These are phyloP conservation scores for Lypha dubia DNA, from an alignment of 2,888 invertebrate species.

Conservation along the genomic window DNA sequence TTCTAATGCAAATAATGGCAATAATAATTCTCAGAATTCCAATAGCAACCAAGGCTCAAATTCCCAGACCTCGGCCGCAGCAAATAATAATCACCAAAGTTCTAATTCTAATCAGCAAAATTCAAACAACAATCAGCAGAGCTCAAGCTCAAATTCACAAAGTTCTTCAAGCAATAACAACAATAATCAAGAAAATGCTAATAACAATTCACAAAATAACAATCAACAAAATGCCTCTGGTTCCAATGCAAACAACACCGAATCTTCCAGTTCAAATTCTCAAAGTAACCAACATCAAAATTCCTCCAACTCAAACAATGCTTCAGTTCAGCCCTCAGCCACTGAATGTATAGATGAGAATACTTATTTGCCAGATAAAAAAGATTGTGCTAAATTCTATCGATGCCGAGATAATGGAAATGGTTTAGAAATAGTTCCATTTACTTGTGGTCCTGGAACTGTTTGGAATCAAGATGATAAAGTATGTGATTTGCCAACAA, in stretches of 20 bases:
- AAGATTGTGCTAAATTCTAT: slow-evolving; percentile 86
- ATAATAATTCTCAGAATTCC: neutral
- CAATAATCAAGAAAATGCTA: neutral
- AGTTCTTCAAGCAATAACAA: neutral
- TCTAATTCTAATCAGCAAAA: slow-evolving; percentile 31
- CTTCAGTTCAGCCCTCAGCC: slow-evolving; percentile 65
- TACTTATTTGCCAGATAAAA: slow-evolving; percentile 82
- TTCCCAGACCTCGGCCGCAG: slow-evolving; percentile 52
- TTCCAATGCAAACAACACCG: slow-evolving; percentile 43
- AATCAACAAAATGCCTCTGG: neutral
- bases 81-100: slow-evolving; percentile 64
- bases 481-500: slow-evolving; percentile 84
- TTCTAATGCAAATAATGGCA: neutral
- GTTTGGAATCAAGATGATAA: slow-evolving; percentile 85
- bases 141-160: neutral
- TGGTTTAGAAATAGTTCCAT: slow-evolving; percentile 84
- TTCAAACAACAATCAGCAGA: slow-evolving; percentile 63
- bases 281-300: slow-evolving; percentile 48
- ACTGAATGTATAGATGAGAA: slow-evolving; percentile 81
- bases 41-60: slow-evolving; percentile 25
- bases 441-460: slow-evolving; percentile 85
- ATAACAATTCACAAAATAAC: neutral
- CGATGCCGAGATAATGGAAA: slow-evolving; percentile 84
- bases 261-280: slow-evolving; percentile 60
- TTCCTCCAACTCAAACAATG: slow-evolving; percentile 54